phyloP scores from a whole-genome alignment of 2,113 vertebrate genomes.

The Burhinus bistriatus region DNA sequence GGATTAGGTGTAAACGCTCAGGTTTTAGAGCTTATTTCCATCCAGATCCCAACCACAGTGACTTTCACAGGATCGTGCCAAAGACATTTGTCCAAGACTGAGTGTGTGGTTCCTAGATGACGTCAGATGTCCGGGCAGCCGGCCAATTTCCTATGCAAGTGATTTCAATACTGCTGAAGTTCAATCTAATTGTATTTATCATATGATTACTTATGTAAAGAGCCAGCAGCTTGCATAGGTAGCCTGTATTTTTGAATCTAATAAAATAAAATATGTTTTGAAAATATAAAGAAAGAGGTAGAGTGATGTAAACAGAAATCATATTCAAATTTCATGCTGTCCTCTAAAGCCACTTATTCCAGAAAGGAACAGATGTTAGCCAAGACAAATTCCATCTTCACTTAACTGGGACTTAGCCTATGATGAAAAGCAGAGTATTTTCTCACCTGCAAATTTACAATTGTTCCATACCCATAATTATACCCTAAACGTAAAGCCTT shows the following conservation, averaged over 20 bases:
- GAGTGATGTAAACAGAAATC: background rate
- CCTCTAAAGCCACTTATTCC: constrained; percentile 21
- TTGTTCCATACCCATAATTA: background rate
- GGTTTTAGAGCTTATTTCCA: background rate
- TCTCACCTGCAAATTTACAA: constrained; percentile 21
- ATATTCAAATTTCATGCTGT: background rate
- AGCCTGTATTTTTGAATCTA: background rate
- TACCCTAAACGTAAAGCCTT: background rate
- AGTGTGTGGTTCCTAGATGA: constrained; percentile 17
- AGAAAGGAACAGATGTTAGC: background rate
- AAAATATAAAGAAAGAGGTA: background rate
- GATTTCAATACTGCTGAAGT: constrained; percentile 23
- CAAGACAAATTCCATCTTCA: constrained; percentile 16
- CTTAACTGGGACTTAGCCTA: background rate
- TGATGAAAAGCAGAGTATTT: background rate
- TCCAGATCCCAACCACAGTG: background rate
- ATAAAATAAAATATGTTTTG: background rate
- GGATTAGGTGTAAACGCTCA: background rate
- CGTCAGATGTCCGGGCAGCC: background rate
- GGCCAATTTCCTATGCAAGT: constrained; percentile 47
- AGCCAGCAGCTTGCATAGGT: background rate
- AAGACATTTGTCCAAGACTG: constrained; percentile 7
- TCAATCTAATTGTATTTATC: constrained; percentile 30
- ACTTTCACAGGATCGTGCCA: constrained; percentile 20
- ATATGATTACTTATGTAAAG: constrained; percentile 9